A percentile compares a stretch with the other conserved stretches of the same genome.
phyloP scores from a whole-genome alignment of 2,113 vertebrate species.

The Plotosus lineatus region DNA sequence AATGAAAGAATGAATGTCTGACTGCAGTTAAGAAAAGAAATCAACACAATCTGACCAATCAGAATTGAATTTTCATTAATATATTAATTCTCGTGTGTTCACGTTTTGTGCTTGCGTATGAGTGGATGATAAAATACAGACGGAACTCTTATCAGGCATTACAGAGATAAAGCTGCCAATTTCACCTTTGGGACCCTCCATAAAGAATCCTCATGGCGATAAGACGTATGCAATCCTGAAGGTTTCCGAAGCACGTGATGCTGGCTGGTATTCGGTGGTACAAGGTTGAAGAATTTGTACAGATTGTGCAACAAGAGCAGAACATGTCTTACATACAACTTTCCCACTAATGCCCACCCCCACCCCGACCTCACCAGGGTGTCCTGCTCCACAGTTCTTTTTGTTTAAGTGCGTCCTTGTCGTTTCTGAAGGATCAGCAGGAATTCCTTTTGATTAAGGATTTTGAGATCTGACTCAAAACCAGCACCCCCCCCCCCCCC shows the following conservation, averaged over 20 bases:
- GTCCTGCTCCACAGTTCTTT: not conserved
- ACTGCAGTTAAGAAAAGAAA: too few species aligned
- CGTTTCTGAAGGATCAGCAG: not conserved
- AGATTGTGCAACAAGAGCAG: conserved; percentile 6
- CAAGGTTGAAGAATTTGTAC: conserved; percentile 29
- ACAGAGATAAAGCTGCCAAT: conserved; percentile 5
- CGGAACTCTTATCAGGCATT: not conserved
- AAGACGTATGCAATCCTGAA: not conserved
- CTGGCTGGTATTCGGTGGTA: conserved; percentile 2
- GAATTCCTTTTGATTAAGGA: conserved; percentile 13
- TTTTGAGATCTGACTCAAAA: not conserved
- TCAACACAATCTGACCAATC: not conserved
- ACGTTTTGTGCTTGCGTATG: not conserved
- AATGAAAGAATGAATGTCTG: too few species aligned
- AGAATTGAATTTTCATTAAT: not conserved
- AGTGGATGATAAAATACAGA: not conserved
- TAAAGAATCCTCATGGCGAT: conserved; percentile 10
- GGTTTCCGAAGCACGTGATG: not conserved
- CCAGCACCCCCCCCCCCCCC: not conserved
- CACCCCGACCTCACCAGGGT: too few species aligned
- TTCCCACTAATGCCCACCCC: conserved; percentile 20
- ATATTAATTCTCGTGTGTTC: not conserved
- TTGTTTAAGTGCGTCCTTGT: not conserved
- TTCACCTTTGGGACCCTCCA: conserved; percentile 14
- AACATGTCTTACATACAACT: not conserved